Evolutionary conservation across 2,888 invertebrate genomes (phyloP), one percentile per base, ranked within the genome.

Genomic region (Neoascia interrupta): DNA sequence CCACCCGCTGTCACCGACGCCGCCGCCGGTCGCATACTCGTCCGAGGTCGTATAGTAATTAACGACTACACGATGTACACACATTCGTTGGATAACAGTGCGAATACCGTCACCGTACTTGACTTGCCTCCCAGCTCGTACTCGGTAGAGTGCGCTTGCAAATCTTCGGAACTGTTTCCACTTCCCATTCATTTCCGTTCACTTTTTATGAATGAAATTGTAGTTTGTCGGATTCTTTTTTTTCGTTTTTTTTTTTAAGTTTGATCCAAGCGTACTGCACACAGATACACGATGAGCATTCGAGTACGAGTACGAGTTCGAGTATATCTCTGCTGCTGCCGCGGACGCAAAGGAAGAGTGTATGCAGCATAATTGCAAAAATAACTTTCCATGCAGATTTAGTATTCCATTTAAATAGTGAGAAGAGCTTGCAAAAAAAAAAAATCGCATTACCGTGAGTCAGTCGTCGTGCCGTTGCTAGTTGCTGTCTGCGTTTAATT

Each of bases 151-250:
- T 72, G 66, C 66, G 66, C 76, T 79, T 61, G 64, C 41, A 43
- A 56, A 73, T 72, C 66, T 56, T 66, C 49, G 43, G 53, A 72
- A 70, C 70, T 37, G 64, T 43, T 61, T 70, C 70, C 79, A 73
- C 66, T 79, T 79, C 79, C 79, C 79, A 79, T 79, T 73, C 56
- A 68, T 79, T 79, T 79, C 79, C 79, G 79, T 79, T 79, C 66
- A 37, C 43, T 72, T 66, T 79, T 79, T 68, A 79, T 79, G 79
- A 79, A 79, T 79, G 79, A 79, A 75, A 47, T 54, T 41, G 31
- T 31, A 31, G n/a, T n/a, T n/a, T n/a, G n/a, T n/a, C n/a, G n/a
- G n/a, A n/a, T 18, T 45, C 21, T 15, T 4, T 19, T 45, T 15
- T 53, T 15, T 26, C 36, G n/a, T 34, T 11, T 53, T n/a, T 41